These are phyloP conservation scores for Cremastobaeus sp. DNA, from an alignment of 2,888 invertebrate species.

Conservation along the genomic window DNA sequence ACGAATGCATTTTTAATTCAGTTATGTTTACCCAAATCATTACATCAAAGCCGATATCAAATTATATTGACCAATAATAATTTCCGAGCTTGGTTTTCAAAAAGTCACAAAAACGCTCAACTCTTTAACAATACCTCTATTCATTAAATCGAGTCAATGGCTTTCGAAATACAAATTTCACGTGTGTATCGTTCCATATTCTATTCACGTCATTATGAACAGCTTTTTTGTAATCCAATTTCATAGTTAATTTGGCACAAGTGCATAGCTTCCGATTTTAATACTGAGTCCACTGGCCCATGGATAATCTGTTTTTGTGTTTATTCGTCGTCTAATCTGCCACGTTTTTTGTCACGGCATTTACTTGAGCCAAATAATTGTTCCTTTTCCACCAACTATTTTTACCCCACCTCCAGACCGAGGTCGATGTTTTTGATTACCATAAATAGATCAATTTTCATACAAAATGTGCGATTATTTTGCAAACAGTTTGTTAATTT, in stretches of 20 bases:
- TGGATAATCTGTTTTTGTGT: conserved; percentile 25
- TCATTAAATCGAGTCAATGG: conserved; percentile 32
- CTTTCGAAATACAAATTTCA: conserved; percentile 38
- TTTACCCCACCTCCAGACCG: conserved; percentile 66
- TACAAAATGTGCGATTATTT: conserved; percentile 2
- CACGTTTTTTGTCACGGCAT: conserved; percentile 16
- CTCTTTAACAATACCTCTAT: conserved; percentile 26
- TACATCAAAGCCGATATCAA: conserved; percentile 19
- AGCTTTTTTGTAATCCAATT: conserved; percentile 40
- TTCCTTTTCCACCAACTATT: conserved; percentile 33
- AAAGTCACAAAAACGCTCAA: conserved; percentile 8
- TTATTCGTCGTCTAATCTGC: conserved; percentile 25
- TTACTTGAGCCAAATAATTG: conserved; percentile 51
- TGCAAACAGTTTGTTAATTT: too few relatives aligned
- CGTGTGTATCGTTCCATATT: conserved; percentile 32
- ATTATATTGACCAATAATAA: conserved; percentile 28
- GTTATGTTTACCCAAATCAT: conserved; percentile 8
- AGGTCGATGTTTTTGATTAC: conserved; percentile 31
- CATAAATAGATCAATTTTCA: conserved; percentile 7
- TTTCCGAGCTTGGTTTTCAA: conserved; percentile 8
- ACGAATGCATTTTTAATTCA: conserved; percentile 5
- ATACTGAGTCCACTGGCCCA: conserved; percentile 52
- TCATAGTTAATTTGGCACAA: conserved; percentile 69
- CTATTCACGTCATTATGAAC: conserved; percentile 26
- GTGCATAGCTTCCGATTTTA: conserved; percentile 55